Percentiles rank a stretch among this genome's conserved stretches.
Conservation (phyloP, 37 sponge, comb jelly and placozoan species). For the Oopsacas minuta region DNA sequence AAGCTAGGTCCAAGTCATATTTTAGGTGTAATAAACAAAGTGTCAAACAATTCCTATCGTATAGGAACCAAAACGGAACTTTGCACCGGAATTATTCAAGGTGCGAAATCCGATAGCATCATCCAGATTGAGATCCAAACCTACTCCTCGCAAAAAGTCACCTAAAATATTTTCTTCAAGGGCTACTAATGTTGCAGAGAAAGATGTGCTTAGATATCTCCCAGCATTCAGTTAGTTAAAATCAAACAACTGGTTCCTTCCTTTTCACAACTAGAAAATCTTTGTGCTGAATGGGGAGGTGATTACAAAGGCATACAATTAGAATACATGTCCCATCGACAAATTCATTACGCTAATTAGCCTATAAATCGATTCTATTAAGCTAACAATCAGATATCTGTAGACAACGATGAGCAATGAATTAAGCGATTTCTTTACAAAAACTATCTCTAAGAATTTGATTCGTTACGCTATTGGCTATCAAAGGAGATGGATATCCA, state of each 20-base stretch:
- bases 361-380: background rate
- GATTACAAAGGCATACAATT: background rate
- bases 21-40: background rate
- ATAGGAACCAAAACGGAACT: background rate
- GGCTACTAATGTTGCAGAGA: background rate
- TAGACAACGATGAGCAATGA: background rate
- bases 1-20: conserved; percentile 12
- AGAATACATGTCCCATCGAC: conserved; percentile 2
- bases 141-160: background rate
- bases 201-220: background rate
- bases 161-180: background rate
- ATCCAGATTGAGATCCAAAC: background rate
- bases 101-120: background rate
- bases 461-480: conserved; percentile 17
- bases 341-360: background rate
- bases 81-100: background rate
- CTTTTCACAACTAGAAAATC: background rate
- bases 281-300: conserved; percentile 8
- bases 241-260: background rate
- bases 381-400: background rate
- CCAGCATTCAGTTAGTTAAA: background rate
- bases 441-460: background rate
- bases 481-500: background rate
- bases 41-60: conserved; percentile 2
- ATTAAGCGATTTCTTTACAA: background rate